A percentile compares a stretch with the other conserved stretches of the same genome.
phyloP scores from a whole-genome alignment of 2,797 vertebrate genomes.

The Arnoldichthys spilopterus region DNA sequence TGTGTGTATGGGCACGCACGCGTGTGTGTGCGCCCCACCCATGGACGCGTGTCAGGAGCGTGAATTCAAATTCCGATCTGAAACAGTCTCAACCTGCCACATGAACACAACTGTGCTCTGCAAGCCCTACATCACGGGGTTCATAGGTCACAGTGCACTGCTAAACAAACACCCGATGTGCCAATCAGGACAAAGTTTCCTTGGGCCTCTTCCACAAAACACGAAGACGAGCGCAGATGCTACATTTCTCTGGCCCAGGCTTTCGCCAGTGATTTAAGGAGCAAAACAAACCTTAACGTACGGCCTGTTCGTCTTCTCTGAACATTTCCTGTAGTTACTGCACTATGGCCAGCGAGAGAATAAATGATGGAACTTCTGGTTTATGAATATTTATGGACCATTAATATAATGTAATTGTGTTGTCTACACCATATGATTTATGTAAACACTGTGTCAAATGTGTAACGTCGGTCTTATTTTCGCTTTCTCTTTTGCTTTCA shows the following conservation, averaged over 20 bases:
- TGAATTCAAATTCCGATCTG: not conserved
- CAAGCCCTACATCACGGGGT: constrained; percentile 34
- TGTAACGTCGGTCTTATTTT: not conserved
- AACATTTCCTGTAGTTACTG: not conserved
- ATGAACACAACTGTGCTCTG: not conserved
- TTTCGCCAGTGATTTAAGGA: not conserved
- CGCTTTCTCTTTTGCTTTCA: not conserved
- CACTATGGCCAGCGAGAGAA: not conserved
- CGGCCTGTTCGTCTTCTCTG: not conserved
- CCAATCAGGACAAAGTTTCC: constrained; percentile 39
- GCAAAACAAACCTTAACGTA: not conserved
- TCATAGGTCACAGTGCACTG: constrained; percentile 37
- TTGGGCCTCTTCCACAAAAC: not conserved
- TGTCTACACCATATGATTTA: not conserved
- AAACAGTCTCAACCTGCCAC: constrained; percentile 9
- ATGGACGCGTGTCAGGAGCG: not conserved
- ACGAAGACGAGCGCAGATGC: not conserved
- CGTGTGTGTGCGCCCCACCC: not conserved
- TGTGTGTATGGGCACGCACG: not conserved
- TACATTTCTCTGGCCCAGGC: not conserved
- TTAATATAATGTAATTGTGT: not conserved
- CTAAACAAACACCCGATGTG: constrained; percentile 36
- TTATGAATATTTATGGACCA: not conserved
- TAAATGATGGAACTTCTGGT: not conserved
- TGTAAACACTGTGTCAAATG: not conserved